A percentile compares a stretch with the other conserved stretches of the same genome.
These are phyloP conservation scores for Zalophus californianus DNA, from an alignment of 2,797 vertebrate species.

Conservation along the genomic window DNA sequence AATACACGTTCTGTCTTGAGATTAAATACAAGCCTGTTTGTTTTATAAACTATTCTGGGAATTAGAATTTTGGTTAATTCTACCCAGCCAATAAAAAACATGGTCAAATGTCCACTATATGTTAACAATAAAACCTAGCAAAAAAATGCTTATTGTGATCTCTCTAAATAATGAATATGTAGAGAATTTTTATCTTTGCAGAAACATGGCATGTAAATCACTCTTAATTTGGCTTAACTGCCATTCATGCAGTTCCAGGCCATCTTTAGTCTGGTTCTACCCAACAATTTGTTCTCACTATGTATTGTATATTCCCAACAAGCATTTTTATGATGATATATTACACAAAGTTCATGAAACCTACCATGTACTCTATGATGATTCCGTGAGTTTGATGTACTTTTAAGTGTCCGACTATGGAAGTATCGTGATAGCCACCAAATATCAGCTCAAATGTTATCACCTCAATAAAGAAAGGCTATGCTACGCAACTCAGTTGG, in stretches of 20 bases:
- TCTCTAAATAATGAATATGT: neutral
- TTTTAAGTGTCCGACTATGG: neutral
- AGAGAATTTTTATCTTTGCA: neutral
- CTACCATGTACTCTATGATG: rapidly evolving
- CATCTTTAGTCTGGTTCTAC: neutral
- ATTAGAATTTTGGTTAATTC: neutral
- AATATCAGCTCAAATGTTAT: neutral
- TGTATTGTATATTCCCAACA: neutral
- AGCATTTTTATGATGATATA: neutral
- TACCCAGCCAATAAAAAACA: neutral
- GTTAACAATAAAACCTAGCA: neutral
- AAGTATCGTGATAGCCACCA: neutral
- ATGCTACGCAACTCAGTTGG: rapidly evolving
- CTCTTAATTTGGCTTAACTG: neutral
- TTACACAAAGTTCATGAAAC: neutral
- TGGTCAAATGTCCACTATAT: neutral
- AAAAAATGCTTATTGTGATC: neutral
- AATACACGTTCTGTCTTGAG: neutral
- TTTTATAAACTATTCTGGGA: neutral
- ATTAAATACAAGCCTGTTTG: neutral
- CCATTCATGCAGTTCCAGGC: neutral
- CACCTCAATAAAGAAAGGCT: neutral
- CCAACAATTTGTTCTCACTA: neutral
- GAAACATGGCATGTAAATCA: neutral
- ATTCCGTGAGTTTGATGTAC: neutral